Evolutionary conservation across 2,888 invertebrate genomes (phyloP).

Genomic region (Lamellibrachia columna): DNA sequence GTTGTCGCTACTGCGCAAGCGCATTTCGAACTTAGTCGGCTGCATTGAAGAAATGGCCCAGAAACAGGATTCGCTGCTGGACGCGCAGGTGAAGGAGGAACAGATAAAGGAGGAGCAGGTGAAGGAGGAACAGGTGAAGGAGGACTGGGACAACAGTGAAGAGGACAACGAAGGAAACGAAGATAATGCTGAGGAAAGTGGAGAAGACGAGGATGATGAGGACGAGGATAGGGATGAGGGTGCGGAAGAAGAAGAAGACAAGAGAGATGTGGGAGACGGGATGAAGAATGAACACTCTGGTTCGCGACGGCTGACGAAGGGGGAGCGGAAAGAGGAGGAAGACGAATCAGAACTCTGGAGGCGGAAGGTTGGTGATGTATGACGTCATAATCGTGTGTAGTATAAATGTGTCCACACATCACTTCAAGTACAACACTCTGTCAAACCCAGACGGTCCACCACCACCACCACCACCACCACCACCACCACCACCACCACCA

Average conservation of each 20-base stretch:
- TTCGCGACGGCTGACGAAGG: background rate
- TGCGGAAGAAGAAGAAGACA: background rate
- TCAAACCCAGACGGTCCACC: background rate
- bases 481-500: background rate
- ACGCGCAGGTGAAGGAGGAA: background rate
- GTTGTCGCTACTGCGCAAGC: conserved; percentile 12
- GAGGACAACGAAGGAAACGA: background rate
- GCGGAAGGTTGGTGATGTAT: background rate
- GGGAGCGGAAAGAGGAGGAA: background rate
- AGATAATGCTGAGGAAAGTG: background rate
- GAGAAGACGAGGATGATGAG: background rate
- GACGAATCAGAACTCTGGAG: background rate
- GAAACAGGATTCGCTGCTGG: background rate
- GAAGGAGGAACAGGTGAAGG: background rate
- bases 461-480: background rate
- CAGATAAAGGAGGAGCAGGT: background rate
- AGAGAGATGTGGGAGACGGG: background rate
- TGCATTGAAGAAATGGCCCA: background rate
- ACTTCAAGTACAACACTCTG: background rate
- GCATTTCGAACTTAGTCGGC: background rate
- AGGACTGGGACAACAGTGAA: background rate
- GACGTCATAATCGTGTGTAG: background rate
- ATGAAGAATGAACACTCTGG: background rate
- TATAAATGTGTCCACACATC: background rate
- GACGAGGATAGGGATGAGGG: too few relatives aligned